Evolutionary conservation across 2,113 vertebrate species (phyloP).

Genomic region (Tapirus terrestris): DNA sequence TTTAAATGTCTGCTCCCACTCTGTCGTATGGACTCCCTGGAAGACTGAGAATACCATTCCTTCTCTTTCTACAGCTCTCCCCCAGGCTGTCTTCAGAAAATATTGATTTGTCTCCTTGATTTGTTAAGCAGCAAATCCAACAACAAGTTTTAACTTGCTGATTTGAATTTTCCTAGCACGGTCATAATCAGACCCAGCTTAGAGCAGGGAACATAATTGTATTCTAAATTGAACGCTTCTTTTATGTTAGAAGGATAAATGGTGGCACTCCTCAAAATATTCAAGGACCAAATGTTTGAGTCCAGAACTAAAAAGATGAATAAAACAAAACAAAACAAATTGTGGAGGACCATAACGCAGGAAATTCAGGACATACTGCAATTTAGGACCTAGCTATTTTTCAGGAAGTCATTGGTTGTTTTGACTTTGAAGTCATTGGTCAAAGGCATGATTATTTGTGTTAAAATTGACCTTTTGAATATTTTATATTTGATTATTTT

Average conservation of each 20-base stretch:
- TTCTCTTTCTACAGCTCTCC: neutral
- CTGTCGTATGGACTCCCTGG: neutral
- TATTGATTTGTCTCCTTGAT: conserved; percentile 37
- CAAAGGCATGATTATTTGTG: neutral
- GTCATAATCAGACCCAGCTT: neutral
- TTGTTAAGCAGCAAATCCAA: conserved; percentile 25
- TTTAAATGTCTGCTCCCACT: conserved; percentile 18
- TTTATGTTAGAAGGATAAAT: conserved; percentile 11
- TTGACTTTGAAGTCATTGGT: conserved; percentile 19
- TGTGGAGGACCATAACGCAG: neutral
- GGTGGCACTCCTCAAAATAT: neutral
- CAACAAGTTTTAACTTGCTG: conserved; percentile 53
- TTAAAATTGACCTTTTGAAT: no score
- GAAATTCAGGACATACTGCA: neutral
- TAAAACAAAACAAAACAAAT: neutral
- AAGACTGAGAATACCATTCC: neutral
- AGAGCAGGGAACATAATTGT: neutral
- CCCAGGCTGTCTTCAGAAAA: conserved; percentile 11
- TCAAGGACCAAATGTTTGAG: neutral
- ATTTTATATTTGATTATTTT: neutral
- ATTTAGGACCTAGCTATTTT: neutral
- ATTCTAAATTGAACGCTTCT: neutral
- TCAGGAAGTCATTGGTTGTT: neutral
- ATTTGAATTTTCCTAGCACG: conserved; percentile 42
- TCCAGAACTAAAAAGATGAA: neutral